A percentile compares a stretch with the other conserved stretches of the same genome.
These are phyloP conservation scores for Noctua janthina DNA, from an alignment of 2,888 invertebrate species.

Conservation along the genomic window DNA sequence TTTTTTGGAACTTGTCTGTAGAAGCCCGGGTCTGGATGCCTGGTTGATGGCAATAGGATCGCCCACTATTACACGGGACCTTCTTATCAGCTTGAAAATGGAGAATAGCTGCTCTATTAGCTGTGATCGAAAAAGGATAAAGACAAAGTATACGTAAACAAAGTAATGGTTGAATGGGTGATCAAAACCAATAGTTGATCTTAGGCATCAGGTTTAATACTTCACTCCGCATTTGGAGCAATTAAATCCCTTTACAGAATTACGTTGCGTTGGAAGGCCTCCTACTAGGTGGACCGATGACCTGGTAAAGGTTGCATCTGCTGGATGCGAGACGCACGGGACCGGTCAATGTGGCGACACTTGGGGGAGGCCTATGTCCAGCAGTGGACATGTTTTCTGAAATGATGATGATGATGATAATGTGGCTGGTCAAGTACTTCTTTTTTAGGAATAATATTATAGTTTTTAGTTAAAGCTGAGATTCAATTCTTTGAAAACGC, in stretches of 20 bases:
- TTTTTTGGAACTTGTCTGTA: not conserved
- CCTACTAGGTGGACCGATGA: too few relatives aligned
- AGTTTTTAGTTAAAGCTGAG: not conserved
- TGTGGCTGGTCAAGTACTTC: not conserved
- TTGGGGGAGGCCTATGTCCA: too few relatives aligned
- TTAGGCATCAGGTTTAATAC: not conserved
- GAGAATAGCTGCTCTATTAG: too few relatives aligned
- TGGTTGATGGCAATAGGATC: not conserved
- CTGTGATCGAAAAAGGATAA: not conserved
- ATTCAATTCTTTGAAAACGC: not conserved
- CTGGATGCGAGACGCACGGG: too few relatives aligned
- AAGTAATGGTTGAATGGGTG: not conserved
- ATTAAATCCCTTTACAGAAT: not conserved
- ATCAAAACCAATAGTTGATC: not conserved
- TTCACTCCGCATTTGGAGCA: not conserved
- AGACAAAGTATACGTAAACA: not conserved
- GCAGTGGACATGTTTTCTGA: too few relatives aligned
- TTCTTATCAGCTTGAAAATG: too few relatives aligned
- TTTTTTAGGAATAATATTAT: not conserved
- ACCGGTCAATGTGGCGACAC: too few relatives aligned
- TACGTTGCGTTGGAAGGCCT: not conserved
- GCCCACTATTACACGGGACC: too few relatives aligned
- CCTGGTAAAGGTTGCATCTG: too few relatives aligned
- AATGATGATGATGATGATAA: too few relatives aligned
- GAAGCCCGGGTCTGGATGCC: not conserved